These are phyloP conservation scores for Myotis vivesi DNA, from an alignment of 2,797 vertebrate genomes.

Conservation along the genomic window DNA sequence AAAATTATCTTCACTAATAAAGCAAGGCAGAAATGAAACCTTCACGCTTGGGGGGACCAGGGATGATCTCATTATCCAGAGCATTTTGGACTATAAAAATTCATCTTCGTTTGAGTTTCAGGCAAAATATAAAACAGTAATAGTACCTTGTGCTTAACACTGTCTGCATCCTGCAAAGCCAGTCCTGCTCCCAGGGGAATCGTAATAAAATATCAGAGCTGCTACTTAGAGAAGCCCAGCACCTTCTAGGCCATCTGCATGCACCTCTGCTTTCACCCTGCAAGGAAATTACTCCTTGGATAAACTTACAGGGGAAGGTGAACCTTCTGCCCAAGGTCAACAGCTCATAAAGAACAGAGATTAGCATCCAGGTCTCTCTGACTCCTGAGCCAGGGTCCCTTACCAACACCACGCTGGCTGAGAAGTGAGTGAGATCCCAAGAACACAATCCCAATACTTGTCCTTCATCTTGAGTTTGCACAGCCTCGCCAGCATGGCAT, in stretches of 20 bases:
- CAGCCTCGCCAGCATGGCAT: neutral
- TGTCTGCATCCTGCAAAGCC: neutral
- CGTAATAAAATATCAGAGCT: neutral
- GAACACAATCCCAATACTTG: too few relatives aligned
- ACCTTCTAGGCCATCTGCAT: too few relatives aligned
- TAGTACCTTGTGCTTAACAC: neutral
- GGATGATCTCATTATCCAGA: constrained; percentile 59
- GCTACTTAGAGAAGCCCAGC: neutral
- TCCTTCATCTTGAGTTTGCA: neutral
- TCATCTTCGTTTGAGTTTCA: constrained; percentile 55
- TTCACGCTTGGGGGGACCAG: constrained; percentile 35
- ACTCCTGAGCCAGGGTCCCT: neutral
- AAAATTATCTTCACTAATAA: constrained; percentile 62
- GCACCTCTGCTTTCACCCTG: neutral
- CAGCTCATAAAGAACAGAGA: neutral
- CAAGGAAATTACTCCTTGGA: neutral
- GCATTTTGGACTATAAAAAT: constrained; percentile 50
- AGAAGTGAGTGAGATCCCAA: neutral
- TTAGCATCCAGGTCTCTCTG: neutral
- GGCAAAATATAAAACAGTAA: constrained; percentile 40
- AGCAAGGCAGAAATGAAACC: constrained; percentile 48
- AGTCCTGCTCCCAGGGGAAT: neutral
- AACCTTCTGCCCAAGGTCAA: neutral
- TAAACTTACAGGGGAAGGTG: neutral
- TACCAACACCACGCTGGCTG: accelerated